These are phyloP conservation scores for Macrobrachium rosenbergii DNA, from an alignment of 1,140 invertebrate genomes.

Conservation along the genomic window DNA sequence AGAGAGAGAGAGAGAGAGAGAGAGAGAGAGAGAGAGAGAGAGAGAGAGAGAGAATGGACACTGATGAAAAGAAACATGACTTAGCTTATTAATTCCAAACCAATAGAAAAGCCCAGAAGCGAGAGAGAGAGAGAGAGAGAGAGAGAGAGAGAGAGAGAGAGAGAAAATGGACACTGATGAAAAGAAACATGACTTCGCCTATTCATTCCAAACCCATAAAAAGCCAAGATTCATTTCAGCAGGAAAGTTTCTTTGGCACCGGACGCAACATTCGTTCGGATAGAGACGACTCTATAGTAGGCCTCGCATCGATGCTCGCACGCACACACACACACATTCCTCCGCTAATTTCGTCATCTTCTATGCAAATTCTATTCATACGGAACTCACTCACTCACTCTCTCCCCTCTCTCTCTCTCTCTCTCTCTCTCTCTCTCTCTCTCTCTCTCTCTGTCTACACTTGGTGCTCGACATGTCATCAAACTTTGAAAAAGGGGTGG, in stretches of 20 bases:
- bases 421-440: too few species aligned
- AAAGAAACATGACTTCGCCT: not conserved
- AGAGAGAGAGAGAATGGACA: not conserved
- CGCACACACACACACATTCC: slow-evolving; percentile 16
- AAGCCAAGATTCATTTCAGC: too few species aligned
- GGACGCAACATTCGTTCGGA: too few species aligned
- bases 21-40: not conserved
- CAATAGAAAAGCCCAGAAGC: too few species aligned
- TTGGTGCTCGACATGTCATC: slow-evolving; percentile 48
- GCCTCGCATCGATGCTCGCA: not conserved
- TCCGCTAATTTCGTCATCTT: slow-evolving; percentile 51
- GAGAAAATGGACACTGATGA: too few species aligned
- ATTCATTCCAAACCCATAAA: not conserved
- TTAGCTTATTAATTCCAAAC: too few species aligned
- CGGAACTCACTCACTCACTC: not conserved
- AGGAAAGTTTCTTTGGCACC: not conserved
- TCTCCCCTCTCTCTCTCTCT: too few species aligned
- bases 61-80: too few species aligned
- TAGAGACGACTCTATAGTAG: too few species aligned
- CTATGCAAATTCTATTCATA: slow-evolving; percentile 58
- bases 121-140: slow-evolving; percentile 5
- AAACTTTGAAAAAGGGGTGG: slow-evolving; percentile 53
- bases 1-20: not conserved
- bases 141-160: not conserved
- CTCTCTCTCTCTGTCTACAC: slow-evolving; percentile 40